Evolutionary conservation across 2,888 invertebrate species (phyloP), one percentile per base, ranked within the genome.

Genomic region (Drosophila austrosaltans): DNA sequence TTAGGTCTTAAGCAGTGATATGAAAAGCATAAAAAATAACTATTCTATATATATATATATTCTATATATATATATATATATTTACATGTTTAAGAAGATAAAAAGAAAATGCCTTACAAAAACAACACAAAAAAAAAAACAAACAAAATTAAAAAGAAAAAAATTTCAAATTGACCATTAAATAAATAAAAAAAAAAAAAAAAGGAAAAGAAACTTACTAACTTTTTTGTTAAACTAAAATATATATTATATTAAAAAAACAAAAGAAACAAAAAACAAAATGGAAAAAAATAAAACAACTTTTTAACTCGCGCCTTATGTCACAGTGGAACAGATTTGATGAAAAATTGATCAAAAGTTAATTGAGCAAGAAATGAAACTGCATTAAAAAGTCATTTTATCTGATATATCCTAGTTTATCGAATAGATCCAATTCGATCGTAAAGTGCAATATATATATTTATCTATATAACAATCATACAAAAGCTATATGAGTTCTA

Each of bases 1-100:
- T 54, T 85, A 82, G 79, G 54, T 48, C 78, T 81, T 83, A 83
- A 66, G 82, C 75, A 82, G 83, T 84, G 83, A 84, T 84, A 83
- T 72, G 78, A 68, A 63, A 40, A 25, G 48, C 48, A 48, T 48
- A 48, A 25, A 48, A 36, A 57, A 42, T 59, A 60, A 69, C 36
- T 58, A 66, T 61, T 71, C 25, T 22, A 57, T 60, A 68, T 60
- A 53, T 62, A 77, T 59, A 63, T 56, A 63, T 69, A 42, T 44
- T 69, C 61, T 69, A 67, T 72, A 69, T 75, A 65, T 62, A 77
- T 59, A 63, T 69, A 42, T 48, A 69, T 63, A 69, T 25, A 44
- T 69, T 28, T 40, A 59, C 68, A 63, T 70, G 68, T 72, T 70
- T 75, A 65, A 48, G 48, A 48, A 4, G 48, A 48, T 25, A 25